phyloP scores from a whole-genome alignment of 2,113 vertebrate genomes.

The Solea solea region DNA sequence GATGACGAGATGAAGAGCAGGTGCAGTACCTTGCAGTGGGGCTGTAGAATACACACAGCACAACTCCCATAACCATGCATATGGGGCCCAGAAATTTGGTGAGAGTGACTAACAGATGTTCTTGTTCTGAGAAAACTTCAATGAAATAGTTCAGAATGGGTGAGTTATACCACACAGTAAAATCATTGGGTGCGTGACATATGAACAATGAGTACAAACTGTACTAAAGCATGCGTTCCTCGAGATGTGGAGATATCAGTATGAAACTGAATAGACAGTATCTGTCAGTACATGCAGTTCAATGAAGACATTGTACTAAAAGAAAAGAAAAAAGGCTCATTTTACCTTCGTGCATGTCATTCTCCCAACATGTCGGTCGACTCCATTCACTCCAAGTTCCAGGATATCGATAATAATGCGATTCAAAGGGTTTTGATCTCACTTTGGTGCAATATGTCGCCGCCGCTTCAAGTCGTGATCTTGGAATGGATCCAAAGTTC shows the following conservation, averaged over 20 bases:
- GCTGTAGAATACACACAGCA: slow-evolving; percentile 37
- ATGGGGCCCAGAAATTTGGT: slow-evolving; percentile 40
- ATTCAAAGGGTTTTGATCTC: accelerated
- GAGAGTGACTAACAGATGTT: neutral
- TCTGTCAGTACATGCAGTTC: neutral
- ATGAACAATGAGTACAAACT: neutral
- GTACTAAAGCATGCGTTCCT: neutral
- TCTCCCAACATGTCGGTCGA: slow-evolving; percentile 9
- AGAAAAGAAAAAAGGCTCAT: neutral
- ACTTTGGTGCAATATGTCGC: slow-evolving; percentile 43
- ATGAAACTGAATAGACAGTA: too few species aligned
- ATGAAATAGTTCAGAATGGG: slow-evolving; percentile 10
- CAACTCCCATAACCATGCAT: slow-evolving; percentile 19
- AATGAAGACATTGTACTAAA: neutral
- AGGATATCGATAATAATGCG: accelerated
- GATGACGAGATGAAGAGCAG: neutral
- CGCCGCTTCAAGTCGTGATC: neutral
- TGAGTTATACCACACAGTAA: slow-evolving; percentile 19
- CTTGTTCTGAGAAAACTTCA: slow-evolving; percentile 20
- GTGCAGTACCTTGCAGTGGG: slow-evolving; percentile 49
- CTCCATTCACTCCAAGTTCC: slow-evolving; percentile 59
- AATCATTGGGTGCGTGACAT: neutral
- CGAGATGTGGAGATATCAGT: neutral
- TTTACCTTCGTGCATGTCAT: slow-evolving; percentile 30
- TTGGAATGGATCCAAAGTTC: accelerated